phyloP scores from a whole-genome alignment of 1,140 invertebrate species.

The Nylanderia fulva region DNA sequence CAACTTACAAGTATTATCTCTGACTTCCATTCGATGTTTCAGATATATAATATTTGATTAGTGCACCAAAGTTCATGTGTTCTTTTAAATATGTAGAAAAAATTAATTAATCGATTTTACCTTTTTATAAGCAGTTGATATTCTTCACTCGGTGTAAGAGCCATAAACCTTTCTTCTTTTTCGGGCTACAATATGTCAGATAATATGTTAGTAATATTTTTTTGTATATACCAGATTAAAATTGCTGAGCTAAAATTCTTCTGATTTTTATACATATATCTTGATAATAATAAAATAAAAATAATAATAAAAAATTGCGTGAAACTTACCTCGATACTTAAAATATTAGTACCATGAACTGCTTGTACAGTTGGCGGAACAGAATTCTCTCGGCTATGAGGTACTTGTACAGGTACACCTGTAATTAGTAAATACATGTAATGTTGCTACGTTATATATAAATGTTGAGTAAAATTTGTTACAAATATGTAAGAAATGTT shows the following conservation, averaged over 20 bases:
- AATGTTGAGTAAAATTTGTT: not conserved
- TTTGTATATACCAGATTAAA: too few species aligned
- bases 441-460: not conserved
- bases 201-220: slow-evolving; percentile 42
- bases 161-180: slow-evolving; percentile 81
- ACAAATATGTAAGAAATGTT: not conserved
- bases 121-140: slow-evolving; percentile 85
- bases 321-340: slow-evolving; percentile 77
- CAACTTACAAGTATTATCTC: slow-evolving; percentile 6
- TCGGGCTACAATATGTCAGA: slow-evolving; percentile 74
- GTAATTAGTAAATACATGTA: slow-evolving; percentile 20
- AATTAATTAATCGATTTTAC: slow-evolving; percentile 66
- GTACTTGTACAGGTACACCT: slow-evolving; percentile 73
- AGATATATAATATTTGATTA: not conserved
- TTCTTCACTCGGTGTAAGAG: slow-evolving; percentile 84
- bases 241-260: not conserved
- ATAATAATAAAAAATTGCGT: slow-evolving; percentile 11
- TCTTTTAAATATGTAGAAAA: not conserved
- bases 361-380: slow-evolving; percentile 78
- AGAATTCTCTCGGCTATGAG: slow-evolving; percentile 83
- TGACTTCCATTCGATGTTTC: not conserved
- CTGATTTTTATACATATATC: slow-evolving; percentile 9
- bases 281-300: too few species aligned
- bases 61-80: not conserved
- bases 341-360: slow-evolving; percentile 57